Conservation (phyloP, 2,888 invertebrate species). For the Eurytoma adleriae region DNA sequence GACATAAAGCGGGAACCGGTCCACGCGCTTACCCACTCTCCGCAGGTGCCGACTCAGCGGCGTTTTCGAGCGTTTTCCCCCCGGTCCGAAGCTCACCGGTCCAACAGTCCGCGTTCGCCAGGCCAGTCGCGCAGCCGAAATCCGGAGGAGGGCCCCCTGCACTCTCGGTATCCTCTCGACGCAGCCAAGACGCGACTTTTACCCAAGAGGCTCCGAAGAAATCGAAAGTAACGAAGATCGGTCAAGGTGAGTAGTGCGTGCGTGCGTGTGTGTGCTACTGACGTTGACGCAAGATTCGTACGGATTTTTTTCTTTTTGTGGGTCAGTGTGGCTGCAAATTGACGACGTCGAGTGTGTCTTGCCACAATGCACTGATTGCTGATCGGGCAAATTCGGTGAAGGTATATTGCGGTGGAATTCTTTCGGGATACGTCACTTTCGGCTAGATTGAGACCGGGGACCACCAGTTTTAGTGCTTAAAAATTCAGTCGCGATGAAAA, state of each 20-base stretch:
- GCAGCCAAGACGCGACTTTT: neutral
- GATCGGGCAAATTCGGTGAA: no score
- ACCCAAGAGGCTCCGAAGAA: neutral
- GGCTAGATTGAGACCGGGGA: no score
- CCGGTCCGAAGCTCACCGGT: constrained; percentile 60
- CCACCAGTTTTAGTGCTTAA: no score
- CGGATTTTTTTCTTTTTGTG: constrained; percentile 15
- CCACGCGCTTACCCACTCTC: constrained; percentile 59
- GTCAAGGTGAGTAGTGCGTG: constrained; percentile 34
- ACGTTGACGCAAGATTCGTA: constrained; percentile 5
- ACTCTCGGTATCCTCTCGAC: neutral
- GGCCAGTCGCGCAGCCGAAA: constrained; percentile 40
- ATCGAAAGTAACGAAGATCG: constrained; percentile 37
- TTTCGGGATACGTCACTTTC: no score
- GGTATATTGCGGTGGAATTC: no score
- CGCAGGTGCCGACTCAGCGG: neutral
- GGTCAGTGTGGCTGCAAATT: constrained; percentile 15
- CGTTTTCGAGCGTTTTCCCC: constrained; percentile 50
- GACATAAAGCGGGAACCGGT: constrained; percentile 72
- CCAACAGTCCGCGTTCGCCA: constrained; percentile 56
- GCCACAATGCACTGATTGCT: no score
- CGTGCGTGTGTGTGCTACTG: neutral
- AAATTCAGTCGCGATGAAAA: no score
- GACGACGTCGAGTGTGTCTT: neutral
- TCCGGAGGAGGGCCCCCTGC: neutral